Evolutionary conservation across 2,113 vertebrate species (phyloP).

Genomic region (Indri indri): DNA sequence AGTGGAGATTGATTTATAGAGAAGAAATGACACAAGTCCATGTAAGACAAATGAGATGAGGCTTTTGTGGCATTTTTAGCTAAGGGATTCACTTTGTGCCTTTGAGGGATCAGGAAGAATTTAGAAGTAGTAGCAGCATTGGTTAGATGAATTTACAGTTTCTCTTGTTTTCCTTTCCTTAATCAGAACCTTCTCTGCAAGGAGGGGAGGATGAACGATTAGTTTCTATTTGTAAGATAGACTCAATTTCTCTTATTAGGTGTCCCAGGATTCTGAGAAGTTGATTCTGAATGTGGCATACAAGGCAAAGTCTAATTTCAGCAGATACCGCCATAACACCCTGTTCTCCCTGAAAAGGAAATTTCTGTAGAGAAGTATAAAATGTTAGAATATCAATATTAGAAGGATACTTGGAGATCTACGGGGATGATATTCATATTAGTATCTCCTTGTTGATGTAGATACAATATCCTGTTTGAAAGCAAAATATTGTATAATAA

Average conservation of each 20-base stretch:
- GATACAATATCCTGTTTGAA: constrained; percentile 72
- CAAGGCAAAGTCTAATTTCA: background rate
- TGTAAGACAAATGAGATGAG: background rate
- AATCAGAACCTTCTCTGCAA: background rate
- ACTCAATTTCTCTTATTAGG: constrained; percentile 27
- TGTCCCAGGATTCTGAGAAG: background rate
- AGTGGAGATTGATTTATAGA: constrained; percentile 5
- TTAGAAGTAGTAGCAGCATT: background rate
- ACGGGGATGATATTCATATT: constrained; percentile 63
- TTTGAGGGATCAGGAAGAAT: constrained; percentile 14
- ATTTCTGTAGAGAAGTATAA: constrained; percentile 28
- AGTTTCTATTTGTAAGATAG: constrained; percentile 33
- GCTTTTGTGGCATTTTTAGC: constrained; percentile 21
- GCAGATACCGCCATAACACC: background rate
- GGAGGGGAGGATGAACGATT: background rate
- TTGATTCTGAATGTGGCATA: background rate
- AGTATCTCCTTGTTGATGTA: constrained; percentile 44
- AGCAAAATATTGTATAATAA: constrained; percentile 55
- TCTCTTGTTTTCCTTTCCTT: constrained; percentile 25
- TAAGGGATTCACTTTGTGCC: background rate
- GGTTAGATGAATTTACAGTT: background rate
- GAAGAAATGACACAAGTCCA: background rate
- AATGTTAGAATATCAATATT: constrained; percentile 46
- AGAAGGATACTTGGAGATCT: constrained; percentile 51
- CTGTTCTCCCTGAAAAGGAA: background rate